phyloP scores from a whole-genome alignment of 2,797 vertebrate species.

The Anguilla marmorata region DNA sequence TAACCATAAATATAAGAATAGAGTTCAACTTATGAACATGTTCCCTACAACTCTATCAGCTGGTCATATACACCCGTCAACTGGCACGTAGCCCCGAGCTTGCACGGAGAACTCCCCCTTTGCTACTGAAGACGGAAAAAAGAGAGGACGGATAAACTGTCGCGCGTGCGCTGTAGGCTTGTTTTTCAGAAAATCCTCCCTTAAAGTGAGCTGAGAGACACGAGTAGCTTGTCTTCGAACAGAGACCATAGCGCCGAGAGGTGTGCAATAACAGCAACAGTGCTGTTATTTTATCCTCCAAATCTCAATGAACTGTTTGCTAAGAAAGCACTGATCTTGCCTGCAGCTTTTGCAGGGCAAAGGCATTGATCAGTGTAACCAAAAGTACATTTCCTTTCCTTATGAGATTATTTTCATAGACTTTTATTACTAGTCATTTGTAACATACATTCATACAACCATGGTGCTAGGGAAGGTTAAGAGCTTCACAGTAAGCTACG shows the following conservation, averaged over 20 bases:
- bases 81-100: not conserved
- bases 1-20: not conserved
- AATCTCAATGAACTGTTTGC: constrained; percentile 80
- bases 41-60: constrained; percentile 7
- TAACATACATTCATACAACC: constrained; percentile 40
- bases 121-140: constrained; percentile 63
- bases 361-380: constrained; percentile 76
- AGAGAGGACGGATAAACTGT: constrained; percentile 59
- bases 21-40: not conserved
- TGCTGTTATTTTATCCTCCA: constrained; percentile 79
- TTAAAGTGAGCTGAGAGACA: constrained; percentile 82
- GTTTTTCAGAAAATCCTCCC: constrained; percentile 87
- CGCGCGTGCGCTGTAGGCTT: constrained; percentile 83
- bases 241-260: constrained; percentile 70
- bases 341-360: constrained; percentile 75
- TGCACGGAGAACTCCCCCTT: constrained; percentile 22
- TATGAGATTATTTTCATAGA: constrained; percentile 63
- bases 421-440: constrained; percentile 27
- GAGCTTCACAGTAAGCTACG: constrained; percentile 79
- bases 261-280: constrained; percentile 71
- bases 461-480: constrained; percentile 86
- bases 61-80: not conserved
- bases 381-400: constrained; percentile 57
- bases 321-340: constrained; percentile 76
- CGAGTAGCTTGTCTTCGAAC: constrained; percentile 82